Conservation (phyloP, 2,113 vertebrate genomes). For the Nothobranchius furzeri region DNA sequence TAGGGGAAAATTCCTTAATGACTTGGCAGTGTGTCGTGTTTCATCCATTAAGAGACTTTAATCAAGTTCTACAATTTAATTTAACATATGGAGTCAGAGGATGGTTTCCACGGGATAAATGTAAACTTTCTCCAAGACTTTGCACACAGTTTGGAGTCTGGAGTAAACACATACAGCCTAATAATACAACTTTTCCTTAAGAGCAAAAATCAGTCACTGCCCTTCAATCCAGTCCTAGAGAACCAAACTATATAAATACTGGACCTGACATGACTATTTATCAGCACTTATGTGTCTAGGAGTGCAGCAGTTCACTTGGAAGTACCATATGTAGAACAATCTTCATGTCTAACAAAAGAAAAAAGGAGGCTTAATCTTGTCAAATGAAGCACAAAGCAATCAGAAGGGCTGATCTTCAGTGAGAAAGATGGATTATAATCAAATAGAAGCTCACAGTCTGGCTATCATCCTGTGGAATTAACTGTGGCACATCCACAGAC, state of each 20-base stretch:
- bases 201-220: too few species aligned
- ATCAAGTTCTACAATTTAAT: constrained; percentile 38
- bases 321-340: constrained; percentile 54
- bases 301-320: constrained; percentile 31
- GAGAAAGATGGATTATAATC: constrained; percentile 72
- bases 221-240: too few species aligned
- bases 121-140: neutral
- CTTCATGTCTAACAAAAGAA: constrained; percentile 45
- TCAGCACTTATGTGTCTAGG: constrained; percentile 1
- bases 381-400: constrained; percentile 71
- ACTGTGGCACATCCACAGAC: constrained; percentile 46
- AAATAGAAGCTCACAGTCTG: constrained; percentile 63
- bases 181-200: too few species aligned
- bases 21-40: constrained; percentile 46
- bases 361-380: constrained; percentile 67
- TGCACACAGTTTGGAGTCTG: too few species aligned
- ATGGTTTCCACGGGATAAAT: constrained; percentile 7
- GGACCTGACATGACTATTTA: constrained; percentile 1
- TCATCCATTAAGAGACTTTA: constrained; percentile 39
- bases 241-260: neutral
- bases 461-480: constrained; percentile 66
- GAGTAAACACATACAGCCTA: too few species aligned
- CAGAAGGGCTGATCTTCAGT: constrained; percentile 66
- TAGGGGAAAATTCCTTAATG: constrained; percentile 31
- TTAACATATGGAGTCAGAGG: constrained; percentile 27